Evolutionary conservation across 1,140 invertebrate species (phyloP), one percentile per base, ranked within the genome.

Genomic region (Lethocerus indicus): DNA sequence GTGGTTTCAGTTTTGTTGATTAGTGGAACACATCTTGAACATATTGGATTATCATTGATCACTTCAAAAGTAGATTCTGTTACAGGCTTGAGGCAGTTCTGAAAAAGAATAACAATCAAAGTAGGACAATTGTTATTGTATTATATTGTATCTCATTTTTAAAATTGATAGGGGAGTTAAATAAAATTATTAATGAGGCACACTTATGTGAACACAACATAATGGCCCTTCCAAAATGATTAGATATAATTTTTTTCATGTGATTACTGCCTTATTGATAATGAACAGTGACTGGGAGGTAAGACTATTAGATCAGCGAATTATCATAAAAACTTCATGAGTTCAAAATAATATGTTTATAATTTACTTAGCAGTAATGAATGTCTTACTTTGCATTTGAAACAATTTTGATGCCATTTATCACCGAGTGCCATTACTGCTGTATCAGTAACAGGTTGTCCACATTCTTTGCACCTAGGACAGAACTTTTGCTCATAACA

Each of bases 401-500:
- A 82, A 64, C 79, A 82, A 18, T 74, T 70, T 52, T 71, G 70
- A 60, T 81, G 79, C 76, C 77, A 82, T 61, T 79, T 79, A 56
- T 70, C 71, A 50, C 78, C 73, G 12, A 81, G 63, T 3, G 79
- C 78, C 39, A 78, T 68, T 52, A 81, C 71, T 13, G 75, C 74
- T 57, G 75, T 75, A 51, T 83, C 79, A 26, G 74, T 75, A 54
- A 93, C 89, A 4, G 86, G 76, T 51, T 75, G 63, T 21, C 63
- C 62, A 66, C 87, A 88, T 24, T 75, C 74, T 36, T 75, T 72
- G 67, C 85, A 88, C 51, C 79, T 76, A 3, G 83, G 76, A 1
- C 84, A 85, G 67, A 87, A 87, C 58, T 81, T 73, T 45, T 78
- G 70, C 55, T 83, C 51, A 61, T 79, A 88, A 62, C 86, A 85